phyloP scores from a whole-genome alignment of 2,797 vertebrate species.

The Crocodylus rhombifer region DNA sequence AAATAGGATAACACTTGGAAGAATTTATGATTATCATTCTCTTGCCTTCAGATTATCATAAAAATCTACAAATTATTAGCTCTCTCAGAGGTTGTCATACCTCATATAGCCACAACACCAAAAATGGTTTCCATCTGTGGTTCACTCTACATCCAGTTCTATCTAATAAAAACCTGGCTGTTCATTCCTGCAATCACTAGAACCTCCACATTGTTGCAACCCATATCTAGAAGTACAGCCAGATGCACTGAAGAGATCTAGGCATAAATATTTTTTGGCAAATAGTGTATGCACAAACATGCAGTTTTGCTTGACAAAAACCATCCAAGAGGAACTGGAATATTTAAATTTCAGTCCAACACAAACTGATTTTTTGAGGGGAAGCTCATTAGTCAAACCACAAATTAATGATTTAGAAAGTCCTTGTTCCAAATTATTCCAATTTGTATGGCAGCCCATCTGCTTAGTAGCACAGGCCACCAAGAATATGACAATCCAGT shows the following conservation, averaged over 20 bases:
- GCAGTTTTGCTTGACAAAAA: too few species aligned
- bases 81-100: neutral
- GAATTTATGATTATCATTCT: neutral
- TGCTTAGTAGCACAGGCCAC: neutral
- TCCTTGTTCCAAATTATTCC: neutral
- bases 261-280: too few species aligned
- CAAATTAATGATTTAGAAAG: too few species aligned
- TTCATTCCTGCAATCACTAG: neutral
- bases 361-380: too few species aligned
- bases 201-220: neutral
- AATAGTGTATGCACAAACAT: neutral
- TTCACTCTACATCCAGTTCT: neutral
- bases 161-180: neutral
- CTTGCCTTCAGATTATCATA: neutral
- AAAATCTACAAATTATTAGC: neutral
- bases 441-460: neutral
- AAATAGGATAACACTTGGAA: neutral
- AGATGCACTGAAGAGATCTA: neutral
- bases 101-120: neutral
- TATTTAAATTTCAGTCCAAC: too few species aligned
- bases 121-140: neutral
- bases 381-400: too few species aligned
- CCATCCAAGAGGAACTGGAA: too few species aligned
- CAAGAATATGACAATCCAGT: neutral
- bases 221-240: neutral